Evolutionary conservation across 2,888 invertebrate genomes (phyloP), one percentile per base, ranked within the genome.

Genomic region (Catocala nupta): DNA sequence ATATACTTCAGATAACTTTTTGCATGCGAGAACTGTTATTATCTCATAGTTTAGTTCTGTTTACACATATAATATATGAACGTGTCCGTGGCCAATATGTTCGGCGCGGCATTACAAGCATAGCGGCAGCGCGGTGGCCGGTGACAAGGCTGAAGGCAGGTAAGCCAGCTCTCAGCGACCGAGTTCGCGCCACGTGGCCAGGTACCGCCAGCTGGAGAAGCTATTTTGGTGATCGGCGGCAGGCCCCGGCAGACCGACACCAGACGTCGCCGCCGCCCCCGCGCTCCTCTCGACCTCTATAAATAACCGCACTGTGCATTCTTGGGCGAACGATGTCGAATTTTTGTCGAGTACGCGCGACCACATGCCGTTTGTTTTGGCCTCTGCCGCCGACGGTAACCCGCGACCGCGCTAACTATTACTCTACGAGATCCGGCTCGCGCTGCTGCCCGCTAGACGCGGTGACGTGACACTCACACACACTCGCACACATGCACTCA

Each of bases 231-330:
- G 94, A 93, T 91, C 94, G 95, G 94, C 92, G 91, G 94, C 95
- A 95, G 95, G 94, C 94, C 95, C 95, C 92, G 95, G 95, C 94
- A 95, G 95, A 94, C 93, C 95, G 94, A 93, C 92, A 93, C 92
- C 92, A 94, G 93, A 93, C 94, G 91, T 89, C 89, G 91, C 87
- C 89, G 90, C 91, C 93, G 92, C 90, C 93, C 93, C 93, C 93
- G 96, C 94, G 90, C 91, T 89, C 89, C 94, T 92, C 90, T 88
- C 87, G 82, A 88, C 86, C 87, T 84, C 93, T 93, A 93, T 90
- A 90, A 90, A 93, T 93, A 93, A 83, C 88, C 88, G 84, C 90
- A 90, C 92, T 91, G 92, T 93, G 92, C 93, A 94, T 94, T 94
- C 94, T 94, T 94, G 92, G 89, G 92, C 92, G 91, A 93, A 90